Conservation (phyloP, 2,888 invertebrate genomes). For the Microplitis deprimator region DNA sequence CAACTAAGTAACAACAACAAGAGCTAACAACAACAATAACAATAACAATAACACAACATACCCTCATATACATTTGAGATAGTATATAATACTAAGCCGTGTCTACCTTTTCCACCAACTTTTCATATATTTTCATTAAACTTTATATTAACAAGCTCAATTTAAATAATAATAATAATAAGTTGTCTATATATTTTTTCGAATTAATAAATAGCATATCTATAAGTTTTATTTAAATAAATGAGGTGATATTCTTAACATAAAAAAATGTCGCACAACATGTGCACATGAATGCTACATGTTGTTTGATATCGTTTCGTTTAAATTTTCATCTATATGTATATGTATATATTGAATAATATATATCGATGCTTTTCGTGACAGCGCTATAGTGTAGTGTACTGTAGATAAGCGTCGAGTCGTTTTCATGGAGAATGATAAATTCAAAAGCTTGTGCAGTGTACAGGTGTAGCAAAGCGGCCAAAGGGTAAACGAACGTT, state of each 20-base stretch:
- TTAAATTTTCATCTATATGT: not conserved
- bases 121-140: not conserved
- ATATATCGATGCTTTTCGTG: conserved; percentile 5
- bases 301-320: not conserved
- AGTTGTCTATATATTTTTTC: too few species aligned
- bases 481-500: not conserved
- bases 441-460: conserved; percentile 9
- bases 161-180: too few species aligned
- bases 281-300: not conserved
- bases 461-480: not conserved
- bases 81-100: not conserved
- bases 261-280: not conserved
- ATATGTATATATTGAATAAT: not conserved
- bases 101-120: not conserved
- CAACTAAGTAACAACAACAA: not conserved
- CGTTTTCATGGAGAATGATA: conserved; percentile 3
- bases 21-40: conserved; percentile 2
- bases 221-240: not conserved
- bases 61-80: not conserved
- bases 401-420: not conserved
- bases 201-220: not conserved
- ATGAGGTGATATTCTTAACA: not conserved
- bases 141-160: too few species aligned
- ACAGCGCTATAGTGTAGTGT: not conserved
- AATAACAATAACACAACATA: not conserved